These are phyloP conservation scores for Caenorhabditis virilis DNA, from an alignment of 2,888 invertebrate genomes.

Conservation along the genomic window DNA sequence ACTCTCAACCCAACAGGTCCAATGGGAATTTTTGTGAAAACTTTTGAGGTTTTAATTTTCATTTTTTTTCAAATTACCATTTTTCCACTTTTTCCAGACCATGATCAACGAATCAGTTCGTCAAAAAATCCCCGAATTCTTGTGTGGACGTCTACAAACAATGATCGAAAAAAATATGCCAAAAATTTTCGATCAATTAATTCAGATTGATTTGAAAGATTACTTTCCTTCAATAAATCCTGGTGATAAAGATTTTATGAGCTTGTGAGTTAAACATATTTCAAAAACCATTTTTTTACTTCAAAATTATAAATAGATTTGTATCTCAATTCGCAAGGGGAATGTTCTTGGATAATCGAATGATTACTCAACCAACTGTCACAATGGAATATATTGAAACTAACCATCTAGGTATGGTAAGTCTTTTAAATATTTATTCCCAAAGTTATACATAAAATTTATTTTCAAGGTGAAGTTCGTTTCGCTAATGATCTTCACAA, in stretches of 20 bases:
- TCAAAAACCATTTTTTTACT: neutral
- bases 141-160: slow-evolving; percentile 59
- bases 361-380: slow-evolving; percentile 59
- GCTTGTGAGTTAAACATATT: slow-evolving; percentile 8
- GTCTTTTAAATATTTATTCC: too few species aligned
- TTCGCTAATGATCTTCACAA: slow-evolving; percentile 43
- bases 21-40: slow-evolving; percentile 60
- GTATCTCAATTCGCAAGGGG: slow-evolving; percentile 57
- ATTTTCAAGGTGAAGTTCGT: slow-evolving; percentile 58
- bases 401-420: slow-evolving; percentile 54
- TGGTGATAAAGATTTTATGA: slow-evolving; percentile 22
- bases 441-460: neutral
- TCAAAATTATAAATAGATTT: slow-evolving; percentile 45
- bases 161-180: slow-evolving; percentile 65
- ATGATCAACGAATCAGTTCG: slow-evolving; percentile 65
- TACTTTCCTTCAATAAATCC: slow-evolving; percentile 47
- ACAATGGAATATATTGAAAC: slow-evolving; percentile 66
- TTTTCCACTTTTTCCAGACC: slow-evolving; percentile 43
- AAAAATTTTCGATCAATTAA: slow-evolving; percentile 54
- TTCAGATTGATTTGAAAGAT: slow-evolving; percentile 51
- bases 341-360: slow-evolving; percentile 61
- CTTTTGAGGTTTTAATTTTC: slow-evolving; percentile 57
- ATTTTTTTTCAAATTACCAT: too few species aligned
- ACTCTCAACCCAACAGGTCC: slow-evolving; percentile 61
- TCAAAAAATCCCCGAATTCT: slow-evolving; percentile 58